These are phyloP conservation scores for Parapsyche elsis DNA, from an alignment of 1,140 invertebrate genomes.

Conservation along the genomic window DNA sequence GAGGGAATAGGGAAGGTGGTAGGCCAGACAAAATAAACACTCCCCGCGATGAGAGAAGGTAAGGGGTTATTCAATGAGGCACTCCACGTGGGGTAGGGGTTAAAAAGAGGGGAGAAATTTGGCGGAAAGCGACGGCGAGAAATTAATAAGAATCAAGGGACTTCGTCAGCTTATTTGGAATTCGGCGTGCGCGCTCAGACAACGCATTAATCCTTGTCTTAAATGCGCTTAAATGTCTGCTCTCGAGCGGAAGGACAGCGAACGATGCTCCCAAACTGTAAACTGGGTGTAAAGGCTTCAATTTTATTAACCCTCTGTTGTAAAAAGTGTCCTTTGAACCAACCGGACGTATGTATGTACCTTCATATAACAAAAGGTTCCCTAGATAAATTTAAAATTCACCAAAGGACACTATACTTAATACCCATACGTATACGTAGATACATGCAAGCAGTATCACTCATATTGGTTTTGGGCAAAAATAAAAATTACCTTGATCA, in stretches of 20 bases:
- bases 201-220: constrained; percentile 40
- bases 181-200: constrained; percentile 14
- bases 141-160: constrained; percentile 42
- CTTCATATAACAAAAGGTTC: too few species aligned
- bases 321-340: too few species aligned
- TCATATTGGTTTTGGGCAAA: too few species aligned
- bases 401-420: too few species aligned
- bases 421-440: too few species aligned
- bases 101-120: background rate
- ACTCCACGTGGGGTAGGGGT: background rate
- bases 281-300: background rate
- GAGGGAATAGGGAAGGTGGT: background rate
- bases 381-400: too few species aligned
- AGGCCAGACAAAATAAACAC: constrained; percentile 28
- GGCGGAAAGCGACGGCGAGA: constrained; percentile 11
- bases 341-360: too few species aligned
- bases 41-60: background rate
- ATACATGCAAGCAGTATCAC: too few species aligned
- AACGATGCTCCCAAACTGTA: background rate
- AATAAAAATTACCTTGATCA: too few species aligned
- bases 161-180: constrained; percentile 39
- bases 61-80: constrained; percentile 24
- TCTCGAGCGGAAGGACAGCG: background rate
- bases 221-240: constrained; percentile 1
- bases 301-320: background rate